Conservation (phyloP, 2,113 vertebrate genomes). For the Stictonetta naevosa region DNA sequence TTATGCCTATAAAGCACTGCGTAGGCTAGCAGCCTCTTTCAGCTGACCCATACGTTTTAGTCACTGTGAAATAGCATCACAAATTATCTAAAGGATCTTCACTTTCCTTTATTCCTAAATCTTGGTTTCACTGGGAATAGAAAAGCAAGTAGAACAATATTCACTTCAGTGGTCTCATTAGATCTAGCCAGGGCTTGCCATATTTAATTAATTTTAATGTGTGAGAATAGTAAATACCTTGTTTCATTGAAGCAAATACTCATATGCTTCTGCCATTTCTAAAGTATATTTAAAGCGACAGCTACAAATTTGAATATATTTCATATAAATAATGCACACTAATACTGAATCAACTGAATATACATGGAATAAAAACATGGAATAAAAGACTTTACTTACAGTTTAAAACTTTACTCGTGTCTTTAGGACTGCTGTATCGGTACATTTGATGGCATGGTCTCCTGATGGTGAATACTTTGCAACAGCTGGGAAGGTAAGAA, state of each 20-base stretch:
- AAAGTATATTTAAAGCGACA: neutral
- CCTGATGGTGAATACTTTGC: conserved; percentile 98
- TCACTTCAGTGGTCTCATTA: neutral
- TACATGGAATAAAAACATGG: neutral
- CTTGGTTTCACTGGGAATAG: neutral
- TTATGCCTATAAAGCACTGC: neutral
- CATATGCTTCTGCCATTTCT: neutral
- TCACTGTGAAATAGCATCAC: neutral
- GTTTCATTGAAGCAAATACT: neutral
- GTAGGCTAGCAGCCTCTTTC: neutral
- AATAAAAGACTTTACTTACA: neutral
- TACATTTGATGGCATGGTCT: conserved; percentile 96
- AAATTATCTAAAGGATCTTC: neutral
- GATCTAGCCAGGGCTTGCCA: neutral
- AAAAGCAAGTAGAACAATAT: neutral
- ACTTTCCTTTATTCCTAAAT: neutral
- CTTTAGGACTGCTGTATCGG: conserved; percentile 90
- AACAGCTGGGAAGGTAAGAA: conserved; percentile 93
- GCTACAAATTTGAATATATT: neutral
- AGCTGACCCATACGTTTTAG: neutral
- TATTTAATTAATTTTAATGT: neutral
- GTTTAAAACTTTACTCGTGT: neutral
- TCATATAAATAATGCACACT: neutral
- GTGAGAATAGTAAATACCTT: neutral
- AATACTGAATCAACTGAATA: neutral